phyloP scores from a whole-genome alignment of 2,113 vertebrate genomes.

The Megaceryle maxima region DNA sequence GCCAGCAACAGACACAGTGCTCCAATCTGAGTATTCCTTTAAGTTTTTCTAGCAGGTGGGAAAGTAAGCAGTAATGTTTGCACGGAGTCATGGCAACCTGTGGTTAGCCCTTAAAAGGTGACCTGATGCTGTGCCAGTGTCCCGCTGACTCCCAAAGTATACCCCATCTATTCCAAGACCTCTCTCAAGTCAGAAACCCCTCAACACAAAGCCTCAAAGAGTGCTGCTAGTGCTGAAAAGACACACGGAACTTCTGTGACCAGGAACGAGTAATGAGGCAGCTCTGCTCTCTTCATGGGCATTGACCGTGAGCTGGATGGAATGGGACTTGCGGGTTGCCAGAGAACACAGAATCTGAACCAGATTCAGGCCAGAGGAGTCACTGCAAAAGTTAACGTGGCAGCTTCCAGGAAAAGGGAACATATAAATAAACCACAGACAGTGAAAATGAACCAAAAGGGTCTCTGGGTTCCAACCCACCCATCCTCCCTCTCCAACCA shows the following conservation, averaged over 20 bases:
- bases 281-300: conserved; percentile 48
- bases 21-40: background rate
- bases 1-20: conserved; percentile 73
- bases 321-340: conserved; percentile 21
- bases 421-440: conserved; percentile 72
- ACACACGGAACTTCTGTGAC: background rate
- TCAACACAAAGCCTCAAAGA: conserved; percentile 46
- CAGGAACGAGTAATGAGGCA: conserved; percentile 7
- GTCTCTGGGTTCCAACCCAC: conserved; percentile 52
- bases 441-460: conserved; percentile 53
- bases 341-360: conserved; percentile 30
- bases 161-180: background rate
- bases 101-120: background rate
- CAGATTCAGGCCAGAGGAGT: conserved; percentile 40
- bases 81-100: conserved; percentile 27
- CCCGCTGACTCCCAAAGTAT: background rate
- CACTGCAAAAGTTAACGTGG: conserved; percentile 36
- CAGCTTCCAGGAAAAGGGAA: conserved; percentile 54
- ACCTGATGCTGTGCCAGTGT: background rate
- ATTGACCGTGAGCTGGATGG: background rate
- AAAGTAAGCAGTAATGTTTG: conserved; percentile 3
- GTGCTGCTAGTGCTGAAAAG: conserved; percentile 36
- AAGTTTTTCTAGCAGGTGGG: conserved; percentile 16
- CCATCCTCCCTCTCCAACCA: conserved; percentile 45
- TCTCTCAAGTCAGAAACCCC: conserved; percentile 3